Conservation (phyloP, 2,888 invertebrate species). For the Pachliopta kotzebuea region DNA sequence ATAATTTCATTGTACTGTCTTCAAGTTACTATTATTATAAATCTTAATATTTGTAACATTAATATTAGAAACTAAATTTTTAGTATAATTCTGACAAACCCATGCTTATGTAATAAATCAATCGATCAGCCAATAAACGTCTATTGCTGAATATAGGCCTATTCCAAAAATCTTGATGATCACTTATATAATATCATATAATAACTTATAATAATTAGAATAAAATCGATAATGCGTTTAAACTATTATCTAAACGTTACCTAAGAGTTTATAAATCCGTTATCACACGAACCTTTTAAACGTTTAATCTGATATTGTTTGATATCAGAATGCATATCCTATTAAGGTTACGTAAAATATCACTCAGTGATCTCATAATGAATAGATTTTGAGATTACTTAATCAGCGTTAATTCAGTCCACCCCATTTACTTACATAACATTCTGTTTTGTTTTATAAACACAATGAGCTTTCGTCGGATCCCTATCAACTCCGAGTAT, state of each 20-base stretch:
- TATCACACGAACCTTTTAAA: constrained; percentile 1
- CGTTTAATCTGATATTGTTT: constrained; percentile 8
- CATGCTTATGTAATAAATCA: too few relatives aligned
- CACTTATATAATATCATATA: too few relatives aligned
- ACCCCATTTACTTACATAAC: constrained; percentile 19
- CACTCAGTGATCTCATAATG: constrained; percentile 12
- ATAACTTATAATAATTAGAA: background rate
- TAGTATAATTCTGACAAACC: too few relatives aligned
- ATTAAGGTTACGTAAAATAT: constrained; percentile 21
- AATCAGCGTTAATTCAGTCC: constrained; percentile 12
- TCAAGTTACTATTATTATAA: too few relatives aligned
- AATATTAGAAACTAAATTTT: too few relatives aligned
- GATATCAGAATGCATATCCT: background rate
- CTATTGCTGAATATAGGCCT: too few relatives aligned
- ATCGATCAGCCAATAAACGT: too few relatives aligned
- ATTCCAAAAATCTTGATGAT: too few relatives aligned
- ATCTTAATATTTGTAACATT: too few relatives aligned
- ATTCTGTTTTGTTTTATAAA: constrained; percentile 16
- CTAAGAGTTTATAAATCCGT: background rate
- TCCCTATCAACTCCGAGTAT: constrained; percentile 18
- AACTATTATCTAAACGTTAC: background rate
- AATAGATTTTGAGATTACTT: constrained; percentile 16
- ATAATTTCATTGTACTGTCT: too few relatives aligned
- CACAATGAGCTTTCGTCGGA: constrained; percentile 20
- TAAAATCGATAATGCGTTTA: background rate